phyloP scores from a whole-genome alignment of 2,888 invertebrate genomes.

The Helobdella robusta region DNA sequence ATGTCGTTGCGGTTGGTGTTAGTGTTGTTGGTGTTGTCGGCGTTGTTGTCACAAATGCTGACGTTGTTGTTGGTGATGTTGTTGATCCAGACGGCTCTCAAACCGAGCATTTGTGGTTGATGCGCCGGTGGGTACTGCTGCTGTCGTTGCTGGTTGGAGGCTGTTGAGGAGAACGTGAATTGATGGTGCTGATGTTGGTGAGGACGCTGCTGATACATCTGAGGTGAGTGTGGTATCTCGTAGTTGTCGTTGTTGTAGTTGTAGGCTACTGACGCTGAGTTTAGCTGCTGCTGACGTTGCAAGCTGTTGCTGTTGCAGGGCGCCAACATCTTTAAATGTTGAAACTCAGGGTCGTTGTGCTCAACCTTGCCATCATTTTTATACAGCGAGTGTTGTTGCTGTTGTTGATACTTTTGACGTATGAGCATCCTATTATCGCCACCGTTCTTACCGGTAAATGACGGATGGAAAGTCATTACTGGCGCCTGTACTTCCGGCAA shows the following conservation, averaged over 20 bases:
- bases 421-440: too few species aligned
- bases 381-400: background rate
- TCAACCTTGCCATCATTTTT: too few species aligned
- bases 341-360: too few species aligned
- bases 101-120: slow-evolving; percentile 19
- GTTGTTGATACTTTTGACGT: too few species aligned
- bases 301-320: background rate
- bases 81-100: slow-evolving; percentile 24
- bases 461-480: slow-evolving; percentile 23
- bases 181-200: slow-evolving; percentile 8
- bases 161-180: background rate
- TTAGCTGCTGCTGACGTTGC: background rate
- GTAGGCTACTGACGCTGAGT: too few species aligned
- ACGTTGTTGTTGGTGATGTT: too few species aligned
- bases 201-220: background rate
- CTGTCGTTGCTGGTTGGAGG: background rate
- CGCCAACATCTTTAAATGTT: too few species aligned
- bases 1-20: background rate
- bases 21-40: too few species aligned
- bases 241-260: too few species aligned
- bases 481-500: slow-evolving; percentile 12
- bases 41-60: too few species aligned
- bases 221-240: too few species aligned
- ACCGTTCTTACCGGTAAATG: background rate
- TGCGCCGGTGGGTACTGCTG: background rate